These are phyloP conservation scores for Atlantisia rogersi DNA, from an alignment of 2,113 vertebrate species.

Conservation along the genomic window DNA sequence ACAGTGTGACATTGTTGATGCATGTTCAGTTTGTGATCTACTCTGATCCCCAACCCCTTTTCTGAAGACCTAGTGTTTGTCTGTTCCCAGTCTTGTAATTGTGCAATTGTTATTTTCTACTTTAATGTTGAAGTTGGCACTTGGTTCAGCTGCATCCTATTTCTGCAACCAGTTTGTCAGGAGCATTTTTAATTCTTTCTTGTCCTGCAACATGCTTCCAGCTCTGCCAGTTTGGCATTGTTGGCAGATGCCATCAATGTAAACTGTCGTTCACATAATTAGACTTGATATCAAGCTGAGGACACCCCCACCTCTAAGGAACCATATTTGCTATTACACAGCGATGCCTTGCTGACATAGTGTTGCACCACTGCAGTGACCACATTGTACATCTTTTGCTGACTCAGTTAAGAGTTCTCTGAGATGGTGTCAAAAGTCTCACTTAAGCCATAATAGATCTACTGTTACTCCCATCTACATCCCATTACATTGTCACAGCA, in stretches of 20 bases:
- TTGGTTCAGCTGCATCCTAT: background rate
- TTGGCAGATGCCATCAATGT: background rate
- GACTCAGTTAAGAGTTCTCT: background rate
- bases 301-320: background rate
- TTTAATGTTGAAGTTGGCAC: background rate
- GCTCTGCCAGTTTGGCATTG: background rate
- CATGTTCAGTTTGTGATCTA: background rate
- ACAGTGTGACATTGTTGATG: background rate
- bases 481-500: background rate
- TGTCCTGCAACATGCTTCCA: background rate
- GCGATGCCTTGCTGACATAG: background rate
- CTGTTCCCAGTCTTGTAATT: background rate
- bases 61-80: background rate
- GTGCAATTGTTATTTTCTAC: background rate
- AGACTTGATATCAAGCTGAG: background rate
- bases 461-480: background rate
- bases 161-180: constrained; percentile 15
- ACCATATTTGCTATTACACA: background rate
- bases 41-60: background rate
- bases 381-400: background rate
- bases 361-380: background rate
- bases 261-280: background rate
- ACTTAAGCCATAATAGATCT: background rate
- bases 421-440: background rate
- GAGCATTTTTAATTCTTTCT: background rate